Conservation (phyloP, 92 coral and sea anemone genomes). For the Parazoanthus swiftii region DNA sequence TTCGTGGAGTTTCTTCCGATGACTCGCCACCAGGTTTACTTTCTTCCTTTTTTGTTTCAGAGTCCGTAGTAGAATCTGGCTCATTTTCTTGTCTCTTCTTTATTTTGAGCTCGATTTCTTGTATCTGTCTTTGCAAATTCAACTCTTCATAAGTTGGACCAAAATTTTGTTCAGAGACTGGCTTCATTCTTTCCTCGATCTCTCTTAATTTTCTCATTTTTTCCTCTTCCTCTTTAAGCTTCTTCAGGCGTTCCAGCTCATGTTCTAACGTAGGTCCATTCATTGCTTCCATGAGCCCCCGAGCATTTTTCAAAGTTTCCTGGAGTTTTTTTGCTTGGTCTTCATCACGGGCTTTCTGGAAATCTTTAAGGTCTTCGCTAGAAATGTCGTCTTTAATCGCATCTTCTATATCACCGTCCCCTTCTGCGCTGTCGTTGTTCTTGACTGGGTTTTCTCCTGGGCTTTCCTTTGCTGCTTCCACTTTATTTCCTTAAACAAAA, state of each 20-base stretch:
- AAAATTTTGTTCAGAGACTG: constrained; percentile 24
- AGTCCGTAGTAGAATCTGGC: neutral
- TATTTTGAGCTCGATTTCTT: neutral
- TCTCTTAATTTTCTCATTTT: constrained; percentile 23
- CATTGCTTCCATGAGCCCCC: neutral
- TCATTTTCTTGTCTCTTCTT: neutral
- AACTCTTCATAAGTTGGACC: constrained; percentile 3
- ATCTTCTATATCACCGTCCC: constrained; percentile 21
- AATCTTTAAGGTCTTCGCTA: constrained; percentile 22
- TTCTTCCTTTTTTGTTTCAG: constrained; percentile 2
- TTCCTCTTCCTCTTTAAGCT: neutral
- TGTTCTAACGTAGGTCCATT: neutral
- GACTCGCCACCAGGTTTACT: neutral
- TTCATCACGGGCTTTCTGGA: constrained; percentile 23
- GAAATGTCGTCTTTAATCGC: constrained; percentile 25
- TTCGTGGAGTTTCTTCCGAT: neutral
- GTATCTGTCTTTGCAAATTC: constrained; percentile 7
- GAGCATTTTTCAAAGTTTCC: constrained; percentile 9
- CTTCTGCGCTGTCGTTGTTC: neutral
- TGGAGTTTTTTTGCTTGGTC: constrained; percentile 16
- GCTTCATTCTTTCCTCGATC: constrained; percentile 38
- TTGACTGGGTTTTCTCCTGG: neutral
- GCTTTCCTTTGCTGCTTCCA: neutral
- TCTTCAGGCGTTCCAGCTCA: neutral
- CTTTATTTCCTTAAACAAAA: constrained; percentile 14